Conservation (phyloP, 2,888 invertebrate genomes). For the Megalurothrips usitatus region DNA sequence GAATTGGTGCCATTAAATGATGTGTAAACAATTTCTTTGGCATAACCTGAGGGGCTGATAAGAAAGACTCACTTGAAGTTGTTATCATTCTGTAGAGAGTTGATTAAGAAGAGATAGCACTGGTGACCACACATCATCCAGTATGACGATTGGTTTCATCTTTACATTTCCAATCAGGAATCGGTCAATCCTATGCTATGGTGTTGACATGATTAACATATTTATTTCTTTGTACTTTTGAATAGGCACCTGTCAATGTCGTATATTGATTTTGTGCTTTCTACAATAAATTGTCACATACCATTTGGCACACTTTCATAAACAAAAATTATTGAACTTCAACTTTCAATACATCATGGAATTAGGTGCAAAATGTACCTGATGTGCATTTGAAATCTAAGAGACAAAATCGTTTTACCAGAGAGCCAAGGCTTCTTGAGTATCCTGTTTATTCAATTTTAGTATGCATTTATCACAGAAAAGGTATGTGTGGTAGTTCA, state of each 20-base stretch:
- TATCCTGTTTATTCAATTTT: background rate
- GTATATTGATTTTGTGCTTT: background rate
- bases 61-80: too few relatives aligned
- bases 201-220: background rate
- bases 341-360: background rate
- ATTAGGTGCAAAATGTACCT: background rate
- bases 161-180: background rate
- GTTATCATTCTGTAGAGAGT: background rate
- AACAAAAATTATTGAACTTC: background rate
- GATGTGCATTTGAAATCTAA: background rate
- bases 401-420: background rate
- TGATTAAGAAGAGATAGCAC: too few relatives aligned
- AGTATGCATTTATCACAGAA: background rate
- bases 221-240: background rate
- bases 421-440: background rate
- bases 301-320: background rate
- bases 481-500: too few relatives aligned
- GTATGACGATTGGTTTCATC: background rate
- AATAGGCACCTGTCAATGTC: background rate
- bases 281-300: background rate
- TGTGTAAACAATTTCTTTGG: background rate
- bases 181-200: background rate
- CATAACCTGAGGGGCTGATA: background rate
- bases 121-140: background rate
- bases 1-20: background rate